Evolutionary conservation across 2,113 vertebrate species (phyloP).

Genomic region (Corythornis vintsioides): DNA sequence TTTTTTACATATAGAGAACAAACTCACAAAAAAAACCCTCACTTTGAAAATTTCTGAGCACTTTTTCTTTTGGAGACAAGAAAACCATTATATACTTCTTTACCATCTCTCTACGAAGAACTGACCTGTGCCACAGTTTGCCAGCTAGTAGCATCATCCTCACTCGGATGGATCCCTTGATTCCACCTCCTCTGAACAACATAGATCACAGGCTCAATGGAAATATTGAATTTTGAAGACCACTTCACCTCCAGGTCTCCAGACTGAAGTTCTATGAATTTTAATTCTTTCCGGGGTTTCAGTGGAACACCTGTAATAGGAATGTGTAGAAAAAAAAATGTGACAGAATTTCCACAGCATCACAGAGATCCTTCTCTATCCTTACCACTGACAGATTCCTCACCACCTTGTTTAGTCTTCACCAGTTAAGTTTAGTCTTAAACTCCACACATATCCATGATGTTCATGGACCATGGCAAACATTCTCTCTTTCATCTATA

Average conservation of each 20-base stretch:
- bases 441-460: accelerated
- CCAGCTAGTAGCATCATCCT: slow-evolving; percentile 90
- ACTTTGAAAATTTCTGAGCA: neutral
- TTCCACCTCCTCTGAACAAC: slow-evolving; percentile 95
- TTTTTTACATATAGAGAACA: neutral
- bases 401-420: neutral
- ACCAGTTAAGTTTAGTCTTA: neutral
- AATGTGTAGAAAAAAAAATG: neutral
- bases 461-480: neutral
- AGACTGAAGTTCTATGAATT: slow-evolving; percentile 83
- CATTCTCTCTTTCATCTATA: neutral
- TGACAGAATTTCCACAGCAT: neutral
- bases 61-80: neutral
- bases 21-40: neutral
- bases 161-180: slow-evolving; percentile 93
- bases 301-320: slow-evolving; percentile 87
- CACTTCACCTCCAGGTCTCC: slow-evolving; percentile 90
- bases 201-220: slow-evolving; percentile 93
- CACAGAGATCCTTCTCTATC: neutral
- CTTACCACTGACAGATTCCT: neutral
- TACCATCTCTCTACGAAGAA: neutral
- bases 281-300: slow-evolving; percentile 93
- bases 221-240: slow-evolving; percentile 96
- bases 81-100: neutral
- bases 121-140: slow-evolving; percentile 90